phyloP scores from a whole-genome alignment of 2,113 vertebrate genomes.

The Probosciger aterrimus region DNA sequence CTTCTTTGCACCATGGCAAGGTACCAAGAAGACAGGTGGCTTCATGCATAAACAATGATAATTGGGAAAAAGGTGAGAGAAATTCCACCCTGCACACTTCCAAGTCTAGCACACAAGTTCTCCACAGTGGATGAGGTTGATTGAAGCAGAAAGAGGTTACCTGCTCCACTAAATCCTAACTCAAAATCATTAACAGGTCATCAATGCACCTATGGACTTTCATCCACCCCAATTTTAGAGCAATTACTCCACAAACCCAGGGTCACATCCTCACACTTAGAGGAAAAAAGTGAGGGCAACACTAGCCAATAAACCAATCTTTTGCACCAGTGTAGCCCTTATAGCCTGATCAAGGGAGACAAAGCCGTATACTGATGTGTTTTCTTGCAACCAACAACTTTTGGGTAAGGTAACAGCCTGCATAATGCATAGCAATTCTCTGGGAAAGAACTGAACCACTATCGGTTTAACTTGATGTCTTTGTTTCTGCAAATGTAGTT shows the following conservation, averaged over 20 bases:
- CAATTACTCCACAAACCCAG: background rate
- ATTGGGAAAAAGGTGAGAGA: conserved; percentile 49
- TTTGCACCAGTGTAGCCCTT: background rate
- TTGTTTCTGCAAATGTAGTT: background rate
- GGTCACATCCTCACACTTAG: background rate
- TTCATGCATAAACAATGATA: conserved; percentile 38
- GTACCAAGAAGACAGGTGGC: conserved; percentile 63
- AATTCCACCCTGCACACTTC: conserved; percentile 44
- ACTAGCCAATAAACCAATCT: background rate
- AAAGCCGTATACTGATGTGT: background rate
- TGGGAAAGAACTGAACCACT: background rate
- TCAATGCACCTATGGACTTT: background rate
- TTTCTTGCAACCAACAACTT: background rate
- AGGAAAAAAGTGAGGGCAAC: background rate
- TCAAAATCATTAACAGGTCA: background rate
- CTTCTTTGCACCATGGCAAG: conserved; percentile 45
- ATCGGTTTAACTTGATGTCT: background rate
- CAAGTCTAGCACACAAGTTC: conserved; percentile 14
- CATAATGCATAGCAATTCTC: background rate
- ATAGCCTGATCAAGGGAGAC: background rate
- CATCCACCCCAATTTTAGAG: background rate
- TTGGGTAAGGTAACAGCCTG: background rate
- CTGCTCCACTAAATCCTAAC: background rate
- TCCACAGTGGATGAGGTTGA: background rate
- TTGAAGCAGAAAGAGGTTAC: background rate